phyloP scores from a whole-genome alignment of 2,797 vertebrate genomes.

The Poeciliopsis gracilis region DNA sequence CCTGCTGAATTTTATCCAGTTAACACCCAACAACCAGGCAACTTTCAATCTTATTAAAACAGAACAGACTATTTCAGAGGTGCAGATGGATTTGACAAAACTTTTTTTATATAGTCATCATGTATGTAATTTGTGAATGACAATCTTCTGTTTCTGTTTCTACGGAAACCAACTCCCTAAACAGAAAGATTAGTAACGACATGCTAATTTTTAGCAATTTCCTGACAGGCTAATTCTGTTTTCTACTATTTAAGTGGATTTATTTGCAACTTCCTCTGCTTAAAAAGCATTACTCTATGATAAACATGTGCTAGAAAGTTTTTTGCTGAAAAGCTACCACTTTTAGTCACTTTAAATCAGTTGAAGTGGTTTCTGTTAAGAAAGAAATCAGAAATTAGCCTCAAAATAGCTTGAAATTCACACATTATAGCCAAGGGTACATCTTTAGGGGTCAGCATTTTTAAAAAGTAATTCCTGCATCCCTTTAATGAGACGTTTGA shows the following conservation, averaged over 20 bases:
- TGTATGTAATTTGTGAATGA: not conserved
- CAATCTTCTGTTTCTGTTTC: not conserved
- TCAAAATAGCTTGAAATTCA: not conserved
- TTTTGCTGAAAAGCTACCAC: not conserved
- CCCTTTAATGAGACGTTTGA: not conserved
- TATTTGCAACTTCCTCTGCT: constrained; percentile 1
- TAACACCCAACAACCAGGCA: not conserved
- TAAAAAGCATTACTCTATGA: not conserved
- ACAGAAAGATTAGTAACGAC: not conserved
- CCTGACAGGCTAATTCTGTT: not conserved
- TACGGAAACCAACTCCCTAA: not conserved
- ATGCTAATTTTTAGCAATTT: not conserved
- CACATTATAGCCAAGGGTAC: not conserved
- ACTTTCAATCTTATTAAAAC: not conserved
- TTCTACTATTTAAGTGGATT: not conserved
- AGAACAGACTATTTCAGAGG: not conserved
- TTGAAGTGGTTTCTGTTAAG: not conserved
- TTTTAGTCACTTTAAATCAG: not conserved
- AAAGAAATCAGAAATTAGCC: not conserved
- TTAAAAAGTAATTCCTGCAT: not conserved
- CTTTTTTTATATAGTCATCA: not conserved
- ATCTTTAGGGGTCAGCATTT: not conserved
- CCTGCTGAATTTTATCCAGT: not conserved
- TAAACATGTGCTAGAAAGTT: not conserved
- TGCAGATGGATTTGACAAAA: not conserved